phyloP scores from a whole-genome alignment of 30 jellyfish, hydroid and myxozoan genomes.

The Clytia hemisphaerica region DNA sequence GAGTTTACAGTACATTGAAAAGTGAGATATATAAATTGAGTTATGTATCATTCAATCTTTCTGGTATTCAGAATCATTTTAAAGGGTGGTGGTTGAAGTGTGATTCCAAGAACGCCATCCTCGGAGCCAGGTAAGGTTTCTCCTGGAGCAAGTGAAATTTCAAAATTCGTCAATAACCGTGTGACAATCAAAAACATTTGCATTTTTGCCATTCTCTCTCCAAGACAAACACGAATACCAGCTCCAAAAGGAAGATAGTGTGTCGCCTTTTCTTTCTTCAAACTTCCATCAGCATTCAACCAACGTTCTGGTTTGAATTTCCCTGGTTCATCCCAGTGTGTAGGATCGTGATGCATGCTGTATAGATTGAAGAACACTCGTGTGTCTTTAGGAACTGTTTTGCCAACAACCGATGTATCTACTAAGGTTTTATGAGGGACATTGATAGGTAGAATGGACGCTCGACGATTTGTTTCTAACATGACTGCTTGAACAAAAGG shows the following conservation, averaged over 20 bases:
- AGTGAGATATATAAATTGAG: no score
- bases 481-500: slow-evolving; percentile 50
- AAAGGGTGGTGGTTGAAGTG: neutral
- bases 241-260: slow-evolving; percentile 71
- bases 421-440: slow-evolving; percentile 64
- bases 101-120: slow-evolving; percentile 18
- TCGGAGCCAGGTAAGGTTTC: slow-evolving; percentile 17
- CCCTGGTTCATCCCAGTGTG: slow-evolving; percentile 63
- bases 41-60: no score
- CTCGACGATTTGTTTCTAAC: slow-evolving; percentile 45
- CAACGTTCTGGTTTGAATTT: slow-evolving; percentile 70
- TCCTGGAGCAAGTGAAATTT: neutral
- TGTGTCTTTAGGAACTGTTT: slow-evolving; percentile 48
- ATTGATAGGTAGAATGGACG: slow-evolving; percentile 62
- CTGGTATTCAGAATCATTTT: no score
- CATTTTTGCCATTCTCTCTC: slow-evolving; percentile 54
- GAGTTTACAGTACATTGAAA: no score
- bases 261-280: slow-evolving; percentile 18
- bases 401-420: slow-evolving; percentile 43
- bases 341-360: slow-evolving; percentile 62
- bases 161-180: slow-evolving; percentile 32
- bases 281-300: slow-evolving; percentile 47
- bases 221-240: slow-evolving; percentile 76
- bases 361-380: slow-evolving; percentile 50
- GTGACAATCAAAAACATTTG: slow-evolving; percentile 53